Evolutionary conservation across 2,113 vertebrate species (phyloP), one percentile per base, ranked within the genome.

Genomic region (Mugil cephalus): DNA sequence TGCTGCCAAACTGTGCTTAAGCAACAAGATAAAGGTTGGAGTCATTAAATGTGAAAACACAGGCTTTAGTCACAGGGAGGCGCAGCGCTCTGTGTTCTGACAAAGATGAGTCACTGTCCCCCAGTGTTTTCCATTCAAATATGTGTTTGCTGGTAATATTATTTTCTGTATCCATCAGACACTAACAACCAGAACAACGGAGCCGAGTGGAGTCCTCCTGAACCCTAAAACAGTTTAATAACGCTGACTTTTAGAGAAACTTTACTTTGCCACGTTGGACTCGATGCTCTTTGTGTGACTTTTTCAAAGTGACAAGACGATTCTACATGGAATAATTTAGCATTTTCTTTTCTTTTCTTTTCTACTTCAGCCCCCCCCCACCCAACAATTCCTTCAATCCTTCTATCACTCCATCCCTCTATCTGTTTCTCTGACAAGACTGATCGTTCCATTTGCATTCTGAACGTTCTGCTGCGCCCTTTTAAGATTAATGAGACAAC

Each of bases 401-500:
- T 56, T 35, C 74, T n/a, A 56, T 66, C 74, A 46, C 14, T 69
- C 64, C 30, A 66, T 64, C 67, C 42, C 24, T 70, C 54, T 40
- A 34, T 48, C 63, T 48, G 10, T 80, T 38, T 46, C 64, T 53
- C 62, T 72, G 75, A 77, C 73, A 82, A 85, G 83, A 83, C 56
- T 81, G 81, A 90, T 74, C 39, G 74, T 65, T 77, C 82, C 34
- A 90, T 90, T 89, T 86, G 74, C 87, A 88, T 85, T 77, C 79
- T 67, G 76, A 69, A 69, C 24, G 77, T 74, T 72, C 43, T 2
- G 10, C 74, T 50, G 81, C 59, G 38, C 66, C 67, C 62, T 60
- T 82, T 77, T 61, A 77, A 87, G 87, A 91, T 89, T 88, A 89
- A 89, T 89, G 89, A 89, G 79, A 81, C 83, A 83, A 78, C 76